A percentile compares a stretch with the other conserved stretches of the same genome.
phyloP scores from a whole-genome alignment of 2,797 vertebrate species.

The Perodicticus potto region DNA sequence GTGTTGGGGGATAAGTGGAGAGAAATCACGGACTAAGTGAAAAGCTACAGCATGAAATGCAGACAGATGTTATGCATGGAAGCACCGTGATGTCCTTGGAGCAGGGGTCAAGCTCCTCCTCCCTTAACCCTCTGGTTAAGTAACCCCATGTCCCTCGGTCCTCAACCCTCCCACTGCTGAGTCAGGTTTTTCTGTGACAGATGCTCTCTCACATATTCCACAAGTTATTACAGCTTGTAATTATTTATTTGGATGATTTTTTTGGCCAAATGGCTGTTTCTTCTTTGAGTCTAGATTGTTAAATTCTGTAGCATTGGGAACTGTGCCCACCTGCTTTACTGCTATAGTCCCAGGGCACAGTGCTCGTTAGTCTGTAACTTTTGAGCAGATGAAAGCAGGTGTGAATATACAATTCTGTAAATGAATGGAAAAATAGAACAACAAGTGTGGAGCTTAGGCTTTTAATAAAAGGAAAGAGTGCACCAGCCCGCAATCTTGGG shows the following conservation, averaged over 20 bases:
- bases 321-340: neutral
- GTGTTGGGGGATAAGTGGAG: neutral
- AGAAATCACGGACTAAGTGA: no score
- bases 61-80: neutral
- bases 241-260: neutral
- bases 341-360: neutral
- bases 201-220: neutral
- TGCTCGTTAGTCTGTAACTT: neutral
- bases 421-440: neutral
- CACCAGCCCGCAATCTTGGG: neutral
- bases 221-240: neutral
- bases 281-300: neutral
- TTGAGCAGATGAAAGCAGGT: neutral
- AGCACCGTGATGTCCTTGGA: rapidly evolving
- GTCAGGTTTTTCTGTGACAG: neutral
- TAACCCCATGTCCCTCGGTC: rapidly evolving
- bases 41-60: neutral
- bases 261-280: neutral
- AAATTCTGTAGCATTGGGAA: neutral
- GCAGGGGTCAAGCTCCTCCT: no score
- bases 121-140: neutral
- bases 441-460: neutral
- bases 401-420: neutral
- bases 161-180: neutral
- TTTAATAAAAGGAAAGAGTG: neutral